Base-by-base conservation (phyloP, 2,113 vertebrate species). In the Barbus barbus region DNA sequence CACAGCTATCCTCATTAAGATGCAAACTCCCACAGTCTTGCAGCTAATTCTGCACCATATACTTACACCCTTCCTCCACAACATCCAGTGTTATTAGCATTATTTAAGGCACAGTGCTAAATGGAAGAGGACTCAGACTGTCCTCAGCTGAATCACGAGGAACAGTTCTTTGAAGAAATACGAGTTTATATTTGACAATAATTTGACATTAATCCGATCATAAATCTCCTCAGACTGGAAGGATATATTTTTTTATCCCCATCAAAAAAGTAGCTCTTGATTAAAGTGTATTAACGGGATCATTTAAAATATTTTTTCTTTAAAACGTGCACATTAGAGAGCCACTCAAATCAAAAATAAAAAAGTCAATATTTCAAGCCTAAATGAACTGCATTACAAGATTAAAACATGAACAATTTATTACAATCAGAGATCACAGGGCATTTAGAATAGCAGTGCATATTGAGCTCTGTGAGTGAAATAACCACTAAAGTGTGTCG, bases 1-100 rank as follows among this genome's bases (percentile, higher is more conserved):
- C 28, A 81, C 67, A 78, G 76, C 65, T 60, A 83, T 51, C 38
- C 79, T 86, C 87, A 85, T 83, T 88, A 83, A 78, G 69, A 88
- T 88, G 81, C 76, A 72, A 53, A 53, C 79, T 71, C 87, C 83
- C 77, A 84, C 69, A 63, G 73, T 74, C 79, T 77, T 82, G 83
- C 86, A 81, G 61, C 72, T 86, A 73, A 82, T 85, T 81, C 44
- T 44, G 48, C 7, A 75, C 65, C 46, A 48, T 71, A 71, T 82
- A 82, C 79, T 82, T 82, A 71, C 79, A 82, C 48, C 4, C 48
- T 38, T 71, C 79, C 63, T 82, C 61, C 79, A 82, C 26, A 69
- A 36, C 60, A 69, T 81, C 78, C 61, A 51, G 79, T 38, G 18
- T 9, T 75, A 65, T 84, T 79, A 76, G n/a, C 22, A 58, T 83